A percentile compares a stretch with the other conserved stretches of the same genome.
Evolutionary conservation across 2,113 vertebrate genomes (phyloP).

Genomic region (Platichthys flesus): DNA sequence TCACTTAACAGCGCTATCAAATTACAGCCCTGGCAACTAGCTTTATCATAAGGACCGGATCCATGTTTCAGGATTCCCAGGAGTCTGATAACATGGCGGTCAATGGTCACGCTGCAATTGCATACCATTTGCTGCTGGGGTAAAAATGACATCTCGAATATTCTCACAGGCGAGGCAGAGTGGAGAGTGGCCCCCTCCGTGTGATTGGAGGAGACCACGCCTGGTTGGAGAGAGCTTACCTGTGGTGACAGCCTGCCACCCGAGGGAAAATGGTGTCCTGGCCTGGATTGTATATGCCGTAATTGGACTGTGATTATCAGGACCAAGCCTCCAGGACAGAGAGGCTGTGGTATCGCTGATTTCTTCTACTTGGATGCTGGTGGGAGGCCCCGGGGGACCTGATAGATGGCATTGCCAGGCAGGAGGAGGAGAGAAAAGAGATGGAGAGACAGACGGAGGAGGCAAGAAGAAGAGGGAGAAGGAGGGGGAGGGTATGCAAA

Average conservation of each 20-base stretch:
- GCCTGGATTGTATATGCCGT: conserved; percentile 93
- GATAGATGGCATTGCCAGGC: conserved; percentile 60
- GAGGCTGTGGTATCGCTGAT: conserved; percentile 94
- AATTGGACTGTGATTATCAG: conserved; percentile 98
- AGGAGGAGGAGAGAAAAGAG: conserved; percentile 33
- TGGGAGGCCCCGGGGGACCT: conserved; percentile 95
- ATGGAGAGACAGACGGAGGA: conserved; percentile 40
- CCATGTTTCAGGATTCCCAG: conserved; percentile 58
- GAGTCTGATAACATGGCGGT: conserved; percentile 65
- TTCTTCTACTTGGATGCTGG: conserved; percentile 92
- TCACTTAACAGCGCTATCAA: conserved; percentile 63
- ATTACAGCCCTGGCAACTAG: conserved; percentile 55
- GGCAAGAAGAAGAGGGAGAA: not conserved
- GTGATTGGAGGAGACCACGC: conserved; percentile 73
- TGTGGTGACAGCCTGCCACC: conserved; percentile 98
- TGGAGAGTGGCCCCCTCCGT: conserved; percentile 43
- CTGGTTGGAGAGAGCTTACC: conserved; percentile 85
- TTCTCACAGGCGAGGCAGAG: conserved; percentile 55
- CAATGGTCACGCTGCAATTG: conserved; percentile 61
- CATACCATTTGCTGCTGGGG: conserved; percentile 44
- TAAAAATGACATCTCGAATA: conserved; percentile 71
- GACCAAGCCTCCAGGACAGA: conserved; percentile 95
- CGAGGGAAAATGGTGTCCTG: conserved; percentile 96
- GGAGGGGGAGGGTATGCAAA: conserved; percentile 55
- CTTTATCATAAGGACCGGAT: conserved; percentile 50